Conservation (phyloP, 2,888 invertebrate genomes). For the Eupsilia transversa region DNA sequence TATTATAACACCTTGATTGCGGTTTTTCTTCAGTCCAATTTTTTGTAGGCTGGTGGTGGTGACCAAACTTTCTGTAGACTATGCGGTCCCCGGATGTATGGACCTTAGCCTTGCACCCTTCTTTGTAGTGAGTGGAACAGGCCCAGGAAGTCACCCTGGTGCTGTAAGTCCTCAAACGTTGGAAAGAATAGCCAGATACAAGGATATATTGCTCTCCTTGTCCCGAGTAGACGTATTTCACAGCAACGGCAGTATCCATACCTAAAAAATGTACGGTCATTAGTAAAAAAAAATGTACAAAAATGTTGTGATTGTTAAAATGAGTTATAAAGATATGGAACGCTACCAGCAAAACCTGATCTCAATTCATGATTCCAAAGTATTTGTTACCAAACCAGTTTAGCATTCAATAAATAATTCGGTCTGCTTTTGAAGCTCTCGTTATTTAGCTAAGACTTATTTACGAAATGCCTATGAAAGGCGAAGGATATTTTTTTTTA, state of each 20-base stretch:
- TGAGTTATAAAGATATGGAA: neutral
- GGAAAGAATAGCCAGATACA: conserved; percentile 38
- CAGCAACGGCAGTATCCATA: neutral
- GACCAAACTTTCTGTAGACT: conserved; percentile 28
- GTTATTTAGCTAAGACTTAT: neutral
- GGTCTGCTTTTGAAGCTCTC: neutral
- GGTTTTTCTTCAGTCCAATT: conserved; percentile 43
- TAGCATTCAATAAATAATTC: neutral
- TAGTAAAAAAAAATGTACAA: conserved; percentile 4
- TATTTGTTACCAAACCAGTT: neutral
- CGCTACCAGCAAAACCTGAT: neutral
- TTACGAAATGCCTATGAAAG: neutral
- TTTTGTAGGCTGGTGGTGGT: conserved; percentile 24
- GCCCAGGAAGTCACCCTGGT: conserved; percentile 40
- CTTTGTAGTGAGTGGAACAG: conserved; percentile 43
- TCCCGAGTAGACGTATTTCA: conserved; percentile 46
- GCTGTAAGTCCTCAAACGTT: conserved; percentile 48
- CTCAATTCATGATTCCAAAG: neutral
- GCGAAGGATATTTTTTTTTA: too few relatives aligned
- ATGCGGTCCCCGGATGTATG: conserved; percentile 29
- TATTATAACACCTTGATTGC: conserved; percentile 25
- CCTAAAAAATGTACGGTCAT: conserved; percentile 16
- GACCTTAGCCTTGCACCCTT: conserved; percentile 47
- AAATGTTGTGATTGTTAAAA: neutral
- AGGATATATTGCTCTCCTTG: conserved; percentile 38